Evolutionary conservation across 92 coral and sea anemone species (phyloP).

Genomic region (Zoanthus sociatus): DNA sequence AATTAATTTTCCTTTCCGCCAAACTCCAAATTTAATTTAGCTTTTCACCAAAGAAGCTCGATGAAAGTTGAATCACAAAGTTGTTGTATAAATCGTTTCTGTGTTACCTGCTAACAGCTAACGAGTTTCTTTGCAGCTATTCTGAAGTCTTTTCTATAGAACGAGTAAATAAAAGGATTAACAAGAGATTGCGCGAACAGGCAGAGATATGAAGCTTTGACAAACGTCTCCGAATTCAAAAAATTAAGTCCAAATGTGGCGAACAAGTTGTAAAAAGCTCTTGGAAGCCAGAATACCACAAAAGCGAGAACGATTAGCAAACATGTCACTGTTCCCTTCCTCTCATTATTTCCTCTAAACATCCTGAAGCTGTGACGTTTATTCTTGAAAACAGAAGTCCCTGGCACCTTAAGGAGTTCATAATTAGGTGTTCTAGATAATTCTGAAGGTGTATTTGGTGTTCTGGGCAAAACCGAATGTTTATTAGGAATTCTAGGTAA

Average conservation of each 20-base stretch:
- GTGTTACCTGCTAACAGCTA: neutral
- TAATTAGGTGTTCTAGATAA: neutral
- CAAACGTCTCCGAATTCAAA: conserved; percentile 40
- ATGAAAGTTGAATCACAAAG: neutral
- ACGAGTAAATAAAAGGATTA: conserved; percentile 39
- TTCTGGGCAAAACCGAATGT: neutral
- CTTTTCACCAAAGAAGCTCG: too few species aligned
- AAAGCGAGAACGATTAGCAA: conserved; percentile 28
- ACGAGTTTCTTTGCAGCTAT: conserved; percentile 32
- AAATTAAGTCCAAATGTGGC: neutral
- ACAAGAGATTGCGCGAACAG: conserved; percentile 32
- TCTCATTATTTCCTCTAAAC: conserved; percentile 12
- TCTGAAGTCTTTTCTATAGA: conserved; percentile 35
- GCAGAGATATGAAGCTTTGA: conserved; percentile 19
- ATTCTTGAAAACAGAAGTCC: neutral
- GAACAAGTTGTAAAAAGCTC: conserved; percentile 39
- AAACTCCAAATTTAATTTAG: too few species aligned
- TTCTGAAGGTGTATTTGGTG: neutral
- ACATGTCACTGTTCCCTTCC: conserved; percentile 39
- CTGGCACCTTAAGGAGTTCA: conserved; percentile 23
- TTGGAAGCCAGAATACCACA: conserved; percentile 40
- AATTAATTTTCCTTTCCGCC: too few species aligned
- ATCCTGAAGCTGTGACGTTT: neutral
- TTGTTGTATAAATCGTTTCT: neutral
- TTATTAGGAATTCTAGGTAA: neutral